Conservation (phyloP, 2,113 vertebrate genomes). For the Meriones unguiculatus region DNA sequence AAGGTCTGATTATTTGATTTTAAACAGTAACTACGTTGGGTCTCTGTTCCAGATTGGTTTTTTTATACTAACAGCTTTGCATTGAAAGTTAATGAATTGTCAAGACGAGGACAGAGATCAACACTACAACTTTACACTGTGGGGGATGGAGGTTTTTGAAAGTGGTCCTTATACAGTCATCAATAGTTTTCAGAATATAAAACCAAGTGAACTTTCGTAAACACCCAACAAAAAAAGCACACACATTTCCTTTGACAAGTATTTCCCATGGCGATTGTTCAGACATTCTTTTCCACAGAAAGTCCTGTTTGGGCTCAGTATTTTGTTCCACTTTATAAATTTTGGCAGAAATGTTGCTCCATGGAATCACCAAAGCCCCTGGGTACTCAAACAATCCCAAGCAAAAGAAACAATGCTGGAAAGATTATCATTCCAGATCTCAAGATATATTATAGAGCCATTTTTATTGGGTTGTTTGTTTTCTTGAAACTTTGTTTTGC, state of each 20-base stretch:
- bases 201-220: background rate
- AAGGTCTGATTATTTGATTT: background rate
- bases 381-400: background rate
- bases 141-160: background rate
- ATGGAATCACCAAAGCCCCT: background rate
- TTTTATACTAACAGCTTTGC: background rate
- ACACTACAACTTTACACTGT: background rate
- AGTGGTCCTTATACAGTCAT: background rate
- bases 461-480: background rate
- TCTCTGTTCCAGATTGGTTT: background rate
- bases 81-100: background rate
- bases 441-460: background rate
- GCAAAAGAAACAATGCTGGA: background rate
- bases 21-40: background rate
- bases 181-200: background rate
- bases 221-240: background rate
- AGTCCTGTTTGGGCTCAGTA: background rate
- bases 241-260: background rate
- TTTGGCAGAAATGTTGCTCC: background rate
- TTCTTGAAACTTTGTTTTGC: background rate
- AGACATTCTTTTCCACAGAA: constrained; percentile 12
- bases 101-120: background rate
- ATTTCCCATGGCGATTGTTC: constrained; percentile 9
- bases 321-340: constrained; percentile 17
- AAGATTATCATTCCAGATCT: background rate